phyloP scores from a whole-genome alignment of 2,888 invertebrate genomes.

The Sphinx pinastri region DNA sequence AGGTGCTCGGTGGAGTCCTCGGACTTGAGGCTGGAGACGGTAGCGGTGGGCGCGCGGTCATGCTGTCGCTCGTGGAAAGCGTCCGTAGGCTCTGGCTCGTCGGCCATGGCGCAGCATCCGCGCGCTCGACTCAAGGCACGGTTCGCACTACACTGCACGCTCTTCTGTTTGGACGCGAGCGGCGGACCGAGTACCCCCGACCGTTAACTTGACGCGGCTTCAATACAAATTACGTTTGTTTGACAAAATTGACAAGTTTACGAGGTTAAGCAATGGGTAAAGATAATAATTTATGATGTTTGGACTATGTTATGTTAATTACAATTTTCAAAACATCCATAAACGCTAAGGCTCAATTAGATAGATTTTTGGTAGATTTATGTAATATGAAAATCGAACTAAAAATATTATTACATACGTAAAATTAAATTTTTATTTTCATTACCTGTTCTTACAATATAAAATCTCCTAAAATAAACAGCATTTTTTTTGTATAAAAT shows the following conservation, averaged over 20 bases:
- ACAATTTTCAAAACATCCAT: too few relatives aligned
- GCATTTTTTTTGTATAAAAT: too few relatives aligned
- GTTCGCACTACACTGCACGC: slow-evolving; percentile 45
- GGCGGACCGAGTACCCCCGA: slow-evolving; percentile 36
- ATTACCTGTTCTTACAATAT: too few relatives aligned
- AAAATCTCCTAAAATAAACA: too few relatives aligned
- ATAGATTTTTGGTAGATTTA: too few relatives aligned
- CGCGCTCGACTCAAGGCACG: slow-evolving; percentile 40
- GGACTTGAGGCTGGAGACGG: slow-evolving; percentile 78
- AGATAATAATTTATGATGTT: too few relatives aligned
- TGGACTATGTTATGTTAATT: too few relatives aligned
- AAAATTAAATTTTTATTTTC: too few relatives aligned
- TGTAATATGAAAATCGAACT: too few relatives aligned
- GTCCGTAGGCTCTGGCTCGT: slow-evolving; percentile 42
- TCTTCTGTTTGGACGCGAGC: slow-evolving; percentile 28
- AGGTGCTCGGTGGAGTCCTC: slow-evolving; percentile 84
- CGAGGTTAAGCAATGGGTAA: too few relatives aligned
- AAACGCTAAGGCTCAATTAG: too few relatives aligned
- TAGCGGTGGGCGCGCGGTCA: slow-evolving; percentile 62
- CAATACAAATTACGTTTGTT: not conserved
- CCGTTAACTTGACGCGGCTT: slow-evolving; percentile 31
- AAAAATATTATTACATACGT: too few relatives aligned
- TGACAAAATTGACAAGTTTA: not conserved
- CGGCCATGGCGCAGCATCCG: slow-evolving; percentile 44
- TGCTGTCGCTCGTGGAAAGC: slow-evolving; percentile 45